Conservation (phyloP, 2,797 vertebrate species). For the Arrhamphus sclerolepis region DNA sequence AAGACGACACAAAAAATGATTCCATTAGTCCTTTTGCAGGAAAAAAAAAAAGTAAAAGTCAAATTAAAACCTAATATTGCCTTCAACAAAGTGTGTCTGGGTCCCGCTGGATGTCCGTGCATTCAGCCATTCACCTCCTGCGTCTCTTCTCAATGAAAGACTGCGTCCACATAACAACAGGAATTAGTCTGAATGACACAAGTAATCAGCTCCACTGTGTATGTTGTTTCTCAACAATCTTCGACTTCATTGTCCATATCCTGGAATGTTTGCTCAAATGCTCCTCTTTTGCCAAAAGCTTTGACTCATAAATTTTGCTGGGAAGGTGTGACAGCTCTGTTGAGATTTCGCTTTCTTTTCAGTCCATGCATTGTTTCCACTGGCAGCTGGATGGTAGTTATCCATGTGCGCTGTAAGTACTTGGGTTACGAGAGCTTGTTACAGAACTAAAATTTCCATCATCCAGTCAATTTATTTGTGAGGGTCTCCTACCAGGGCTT, state of each 20-base stretch:
- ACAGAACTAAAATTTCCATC: slow-evolving; percentile 52
- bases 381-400: slow-evolving; percentile 34
- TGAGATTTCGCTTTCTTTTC: slow-evolving; percentile 38
- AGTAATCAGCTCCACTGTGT: slow-evolving; percentile 20
- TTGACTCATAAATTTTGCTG: slow-evolving; percentile 21
- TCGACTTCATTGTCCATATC: slow-evolving; percentile 11
- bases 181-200: slow-evolving; percentile 26
- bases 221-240: slow-evolving; percentile 16
- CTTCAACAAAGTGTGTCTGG: no score
- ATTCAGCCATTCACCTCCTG: not conserved
- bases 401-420: slow-evolving; percentile 36
- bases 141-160: slow-evolving; percentile 29
- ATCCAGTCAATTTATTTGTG: slow-evolving; percentile 57
- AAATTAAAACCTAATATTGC: no score
- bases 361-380: slow-evolving; percentile 37
- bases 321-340: slow-evolving; percentile 23
- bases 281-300: slow-evolving; percentile 6
- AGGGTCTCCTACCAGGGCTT: slow-evolving; percentile 35
- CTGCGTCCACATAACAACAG: slow-evolving; percentile 14
- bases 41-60: no score
- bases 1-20: no score
- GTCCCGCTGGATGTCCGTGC: not conserved
- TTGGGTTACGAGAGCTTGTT: slow-evolving; percentile 51
- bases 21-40: no score
- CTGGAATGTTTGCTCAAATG: slow-evolving; percentile 1